A percentile compares a stretch with the other conserved stretches of the same genome.
Evolutionary conservation across 2,113 vertebrate genomes (phyloP).

Genomic region (Microcebus murinus): DNA sequence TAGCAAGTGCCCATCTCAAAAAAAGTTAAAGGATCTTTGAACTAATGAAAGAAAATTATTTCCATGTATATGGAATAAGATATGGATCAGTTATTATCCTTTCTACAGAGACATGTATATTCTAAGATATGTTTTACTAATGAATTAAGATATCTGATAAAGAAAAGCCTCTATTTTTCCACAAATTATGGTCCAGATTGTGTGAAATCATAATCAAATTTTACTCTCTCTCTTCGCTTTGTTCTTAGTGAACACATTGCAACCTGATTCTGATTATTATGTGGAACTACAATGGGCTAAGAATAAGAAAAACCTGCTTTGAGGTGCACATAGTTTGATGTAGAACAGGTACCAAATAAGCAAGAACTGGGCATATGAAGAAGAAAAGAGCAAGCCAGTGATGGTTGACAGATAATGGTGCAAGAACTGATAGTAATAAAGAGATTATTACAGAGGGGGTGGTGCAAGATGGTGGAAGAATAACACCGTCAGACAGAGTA

Average conservation of each 20-base stretch:
- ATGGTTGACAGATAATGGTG: neutral
- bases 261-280: neutral
- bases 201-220: neutral
- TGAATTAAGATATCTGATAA: too few species aligned
- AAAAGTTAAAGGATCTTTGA: too few species aligned
- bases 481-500: too few species aligned
- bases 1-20: neutral
- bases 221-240: neutral
- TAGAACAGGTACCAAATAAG: neutral
- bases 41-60: too few species aligned
- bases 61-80: too few species aligned
- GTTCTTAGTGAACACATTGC: neutral
- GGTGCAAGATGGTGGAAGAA: too few species aligned
- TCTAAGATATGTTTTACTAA: too few species aligned
- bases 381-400: neutral
- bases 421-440: too few species aligned
- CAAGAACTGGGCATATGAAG: neutral
- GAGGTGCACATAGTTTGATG: neutral
- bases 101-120: too few species aligned
- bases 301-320: neutral
- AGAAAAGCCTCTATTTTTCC: too few species aligned
- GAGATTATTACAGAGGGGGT: neutral
- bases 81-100: too few species aligned
- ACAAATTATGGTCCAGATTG: neutral
- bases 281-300: neutral